Evolutionary conservation across 2,797 vertebrate species (phyloP).

Genomic region (Lepus oiostolus): DNA sequence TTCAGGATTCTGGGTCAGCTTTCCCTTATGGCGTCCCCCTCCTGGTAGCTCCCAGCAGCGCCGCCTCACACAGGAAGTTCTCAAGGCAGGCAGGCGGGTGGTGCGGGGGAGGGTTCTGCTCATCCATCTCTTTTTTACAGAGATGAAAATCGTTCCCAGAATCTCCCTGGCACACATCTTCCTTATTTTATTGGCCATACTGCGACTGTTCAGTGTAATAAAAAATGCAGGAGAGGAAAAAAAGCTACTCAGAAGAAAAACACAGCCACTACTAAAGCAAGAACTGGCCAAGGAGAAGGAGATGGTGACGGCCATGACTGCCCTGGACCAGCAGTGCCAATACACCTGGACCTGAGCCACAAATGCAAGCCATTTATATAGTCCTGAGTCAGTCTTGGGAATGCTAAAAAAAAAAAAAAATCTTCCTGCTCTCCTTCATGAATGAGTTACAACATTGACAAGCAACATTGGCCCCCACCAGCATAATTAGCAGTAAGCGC

Average conservation of each 20-base stretch:
- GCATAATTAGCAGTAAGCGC: neutral
- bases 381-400: neutral
- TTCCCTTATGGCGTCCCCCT: neutral
- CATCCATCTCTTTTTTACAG: neutral
- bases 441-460: conserved; percentile 18
- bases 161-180: neutral
- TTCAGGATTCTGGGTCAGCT: neutral
- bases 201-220: neutral
- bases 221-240: neutral
- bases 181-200: neutral
- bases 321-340: neutral
- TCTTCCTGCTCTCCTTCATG: neutral
- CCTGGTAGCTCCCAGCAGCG: neutral
- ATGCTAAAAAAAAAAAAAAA: conserved; percentile 24
- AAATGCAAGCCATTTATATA: neutral
- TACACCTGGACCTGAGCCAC: neutral
- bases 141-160: conserved; percentile 18
- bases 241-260: neutral
- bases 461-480: neutral
- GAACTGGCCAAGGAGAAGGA: neutral
- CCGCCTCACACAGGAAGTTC: neutral
- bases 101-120: neutral
- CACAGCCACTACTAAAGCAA: neutral
- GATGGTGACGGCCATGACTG: neutral
- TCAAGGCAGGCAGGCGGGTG: neutral